Base-by-base conservation (phyloP, 1,140 invertebrate genomes). In the Aporrectodea caliginosa region DNA sequence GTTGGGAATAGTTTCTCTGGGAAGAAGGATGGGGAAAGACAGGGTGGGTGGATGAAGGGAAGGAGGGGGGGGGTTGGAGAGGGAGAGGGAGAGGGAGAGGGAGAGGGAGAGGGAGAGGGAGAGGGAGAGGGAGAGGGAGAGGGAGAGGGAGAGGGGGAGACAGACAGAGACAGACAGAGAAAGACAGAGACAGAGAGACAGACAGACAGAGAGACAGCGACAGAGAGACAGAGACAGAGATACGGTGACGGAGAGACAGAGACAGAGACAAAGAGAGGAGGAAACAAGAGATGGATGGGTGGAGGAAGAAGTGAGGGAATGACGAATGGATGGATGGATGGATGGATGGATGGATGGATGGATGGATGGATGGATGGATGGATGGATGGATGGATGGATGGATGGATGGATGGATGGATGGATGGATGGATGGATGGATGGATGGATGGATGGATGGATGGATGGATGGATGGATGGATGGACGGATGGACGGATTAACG, bases 311-410 rank as follows among this genome's bases (percentile, higher is more conserved):
- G 6, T 12, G 43, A 22, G 6, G 22, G 43, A 58, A 6, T 12
- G 43, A 58, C 43, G 22, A 22, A 58, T 22, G 43, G 43, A 58
- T 6, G 22, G 22, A 58, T 58, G 43, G 43, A 58, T 58, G 43
- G 43, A 58, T 58, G 43, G 43, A 58, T 58, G 43, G 43, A 58
- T 58, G 43, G 43, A 58, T 58, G 43, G 43, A 58, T 58, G 43
- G 43, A 58, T 58, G 43, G 22, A 58, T 58, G 22, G 43, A 58
- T 58, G 43, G 43, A n/a, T 58, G 6, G 43, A 58, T 58, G 43
- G 43, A 12, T 58, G 22, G 43, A 58, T 22, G 6, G 43, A 58
- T 58, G 22, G 43, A 58, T 22, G 22, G 43, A 58, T 58, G 22
- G 43, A 22, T 12, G 22, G 43, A 58, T 22, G 22, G 22, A 58